A percentile compares a stretch with the other conserved stretches of the same genome.
These are phyloP conservation scores for Listrodromus nycthemerus DNA, from an alignment of 2,888 invertebrate genomes.

Conservation along the genomic window DNA sequence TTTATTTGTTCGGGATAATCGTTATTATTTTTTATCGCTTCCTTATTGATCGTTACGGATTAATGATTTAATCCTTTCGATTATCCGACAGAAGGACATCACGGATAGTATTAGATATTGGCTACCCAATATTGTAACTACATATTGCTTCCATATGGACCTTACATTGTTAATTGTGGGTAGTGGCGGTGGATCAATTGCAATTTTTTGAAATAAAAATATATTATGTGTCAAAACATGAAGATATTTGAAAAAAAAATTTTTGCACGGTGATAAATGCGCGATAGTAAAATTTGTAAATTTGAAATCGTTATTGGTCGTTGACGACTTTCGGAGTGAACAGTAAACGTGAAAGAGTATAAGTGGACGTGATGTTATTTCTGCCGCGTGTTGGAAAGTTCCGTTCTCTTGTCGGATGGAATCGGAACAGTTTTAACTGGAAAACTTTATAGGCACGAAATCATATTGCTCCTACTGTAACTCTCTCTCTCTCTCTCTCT, in stretches of 20 bases:
- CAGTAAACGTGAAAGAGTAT: not conserved
- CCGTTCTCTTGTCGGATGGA: slow-evolving; percentile 40
- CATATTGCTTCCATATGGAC: not conserved
- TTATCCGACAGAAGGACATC: no score
- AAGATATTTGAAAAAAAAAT: not conserved
- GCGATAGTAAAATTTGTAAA: not conserved
- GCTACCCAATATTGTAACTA: no score
- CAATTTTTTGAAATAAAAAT: not conserved
- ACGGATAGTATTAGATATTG: no score
- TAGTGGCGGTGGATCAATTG: slow-evolving; percentile 6
- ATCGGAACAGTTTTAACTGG: slow-evolving; percentile 66
- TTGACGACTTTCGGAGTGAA: slow-evolving; percentile 31
- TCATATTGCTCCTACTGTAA: slow-evolving; percentile 47
- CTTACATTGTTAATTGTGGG: not conserved
- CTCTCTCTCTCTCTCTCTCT: not conserved
- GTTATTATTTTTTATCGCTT: not conserved
- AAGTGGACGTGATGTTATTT: slow-evolving; percentile 50
- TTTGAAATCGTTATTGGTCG: slow-evolving; percentile 45
- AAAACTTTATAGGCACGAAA: slow-evolving; percentile 62
- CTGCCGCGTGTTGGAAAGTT: slow-evolving; percentile 55
- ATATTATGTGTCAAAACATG: not conserved
- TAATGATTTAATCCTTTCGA: no score
- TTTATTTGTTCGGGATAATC: no score
- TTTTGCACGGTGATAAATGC: not conserved
- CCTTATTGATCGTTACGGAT: no score